phyloP scores from a whole-genome alignment of 2,797 vertebrate genomes.

The Falco berigora region DNA sequence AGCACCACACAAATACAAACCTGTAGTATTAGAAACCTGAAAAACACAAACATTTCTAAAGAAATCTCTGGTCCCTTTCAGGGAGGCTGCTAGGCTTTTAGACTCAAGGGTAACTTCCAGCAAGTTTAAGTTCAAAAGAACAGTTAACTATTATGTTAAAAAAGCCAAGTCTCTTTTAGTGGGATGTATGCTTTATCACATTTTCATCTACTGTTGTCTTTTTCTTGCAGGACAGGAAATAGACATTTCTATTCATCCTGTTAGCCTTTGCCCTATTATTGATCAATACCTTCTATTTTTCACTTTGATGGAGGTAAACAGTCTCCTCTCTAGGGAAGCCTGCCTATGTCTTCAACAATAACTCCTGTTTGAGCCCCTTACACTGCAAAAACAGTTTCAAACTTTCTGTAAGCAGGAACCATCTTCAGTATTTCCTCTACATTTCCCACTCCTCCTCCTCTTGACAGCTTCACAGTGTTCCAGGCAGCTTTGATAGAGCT shows the following conservation, averaged over 20 bases:
- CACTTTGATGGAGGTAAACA: background rate
- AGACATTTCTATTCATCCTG: background rate
- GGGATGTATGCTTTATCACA: background rate
- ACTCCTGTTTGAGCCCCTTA: background rate
- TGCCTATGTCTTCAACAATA: background rate
- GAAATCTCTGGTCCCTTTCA: background rate
- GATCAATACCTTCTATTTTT: background rate
- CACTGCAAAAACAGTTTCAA: background rate
- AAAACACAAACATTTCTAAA: background rate
- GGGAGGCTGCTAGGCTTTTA: background rate
- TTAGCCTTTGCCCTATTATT: background rate
- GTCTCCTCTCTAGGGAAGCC: background rate
- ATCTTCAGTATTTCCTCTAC: background rate
- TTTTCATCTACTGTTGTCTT: background rate
- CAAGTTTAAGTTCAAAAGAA: background rate
- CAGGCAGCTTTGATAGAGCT: background rate
- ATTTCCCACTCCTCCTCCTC: background rate
- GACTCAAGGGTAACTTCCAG: background rate
- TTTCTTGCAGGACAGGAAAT: background rate
- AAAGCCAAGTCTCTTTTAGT: background rate
- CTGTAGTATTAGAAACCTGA: background rate
- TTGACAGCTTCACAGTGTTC: background rate
- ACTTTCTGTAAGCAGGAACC: background rate
- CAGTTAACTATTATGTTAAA: background rate
- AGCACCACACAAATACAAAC: background rate